These are phyloP conservation scores for Volucella zonaria DNA, from an alignment of 2,888 invertebrate species.

Conservation along the genomic window DNA sequence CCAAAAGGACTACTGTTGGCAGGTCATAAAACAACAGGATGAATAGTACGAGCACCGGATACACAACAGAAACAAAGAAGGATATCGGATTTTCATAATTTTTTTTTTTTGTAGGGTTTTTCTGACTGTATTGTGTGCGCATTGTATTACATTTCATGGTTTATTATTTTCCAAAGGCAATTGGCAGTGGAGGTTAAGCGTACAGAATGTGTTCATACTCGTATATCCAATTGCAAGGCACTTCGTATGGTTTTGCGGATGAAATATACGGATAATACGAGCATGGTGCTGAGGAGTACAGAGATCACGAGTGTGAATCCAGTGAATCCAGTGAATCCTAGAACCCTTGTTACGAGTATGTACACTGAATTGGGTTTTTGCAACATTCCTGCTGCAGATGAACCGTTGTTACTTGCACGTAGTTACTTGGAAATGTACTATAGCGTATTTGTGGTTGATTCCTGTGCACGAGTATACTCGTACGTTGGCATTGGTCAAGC, in stretches of 20 bases:
- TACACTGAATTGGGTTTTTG: conserved; percentile 26
- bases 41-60: conserved; percentile 15
- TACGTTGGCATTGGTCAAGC: conserved; percentile 19
- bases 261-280: conserved; percentile 1
- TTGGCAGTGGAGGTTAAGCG: conserved; percentile 13
- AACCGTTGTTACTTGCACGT: neutral
- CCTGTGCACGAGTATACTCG: neutral
- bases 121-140: conserved; percentile 8
- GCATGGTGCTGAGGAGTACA: conserved; percentile 1
- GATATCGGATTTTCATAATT: neutral
- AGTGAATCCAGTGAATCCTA: conserved; percentile 25
- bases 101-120: neutral
- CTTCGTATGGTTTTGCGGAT: neutral
- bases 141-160: conserved; percentile 49
- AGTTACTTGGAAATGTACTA: conserved; percentile 16
- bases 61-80: conserved; percentile 33
- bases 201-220: neutral
- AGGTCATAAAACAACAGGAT: conserved; percentile 29
- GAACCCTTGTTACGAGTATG: neutral
- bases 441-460: conserved; percentile 21
- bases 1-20: conserved; percentile 18
- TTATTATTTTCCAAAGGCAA: conserved; percentile 44
- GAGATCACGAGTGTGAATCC: conserved; percentile 22
- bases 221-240: neutral
- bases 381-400: neutral